These are phyloP conservation scores for Linyphia triangularis DNA, from an alignment of 2,888 invertebrate genomes.

Conservation along the genomic window DNA sequence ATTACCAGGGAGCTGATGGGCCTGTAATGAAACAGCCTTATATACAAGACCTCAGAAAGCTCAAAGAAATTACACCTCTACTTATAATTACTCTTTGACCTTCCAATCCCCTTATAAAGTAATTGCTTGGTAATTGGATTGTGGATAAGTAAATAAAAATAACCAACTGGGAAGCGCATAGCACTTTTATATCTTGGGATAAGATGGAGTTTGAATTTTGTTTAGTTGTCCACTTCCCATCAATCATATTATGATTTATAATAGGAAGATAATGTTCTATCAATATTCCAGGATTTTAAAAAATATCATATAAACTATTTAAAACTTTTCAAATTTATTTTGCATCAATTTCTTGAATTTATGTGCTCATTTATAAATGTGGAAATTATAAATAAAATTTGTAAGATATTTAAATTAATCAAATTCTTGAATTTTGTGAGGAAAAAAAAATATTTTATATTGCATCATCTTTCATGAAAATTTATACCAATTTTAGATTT, in stretches of 20 bases:
- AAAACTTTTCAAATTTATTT: background rate
- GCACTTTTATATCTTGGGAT: too few relatives aligned
- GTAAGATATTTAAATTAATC: background rate
- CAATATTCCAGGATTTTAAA: too few relatives aligned
- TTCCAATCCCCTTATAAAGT: background rate
- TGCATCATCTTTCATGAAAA: too few relatives aligned
- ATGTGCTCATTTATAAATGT: background rate
- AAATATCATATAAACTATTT: too few relatives aligned
- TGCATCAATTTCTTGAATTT: too few relatives aligned
- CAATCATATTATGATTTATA: background rate
- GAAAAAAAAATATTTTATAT: too few relatives aligned
- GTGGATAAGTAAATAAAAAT: background rate
- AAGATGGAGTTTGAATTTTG: background rate
- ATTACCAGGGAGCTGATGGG: background rate
- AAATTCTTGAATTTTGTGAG: background rate
- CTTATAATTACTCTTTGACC: slow-evolving; percentile 15
- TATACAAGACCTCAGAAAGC: slow-evolving; percentile 4
- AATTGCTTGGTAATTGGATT: slow-evolving; percentile 26
- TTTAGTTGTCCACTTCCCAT: background rate
- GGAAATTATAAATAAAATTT: background rate
- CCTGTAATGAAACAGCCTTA: background rate
- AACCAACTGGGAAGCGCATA: too few relatives aligned
- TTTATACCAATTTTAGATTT: too few relatives aligned
- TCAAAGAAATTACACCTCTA: slow-evolving; percentile 3
- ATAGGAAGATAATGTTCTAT: too few relatives aligned